These are phyloP conservation scores for Achlya flavicornis DNA, from an alignment of 2,888 invertebrate genomes.

Conservation along the genomic window DNA sequence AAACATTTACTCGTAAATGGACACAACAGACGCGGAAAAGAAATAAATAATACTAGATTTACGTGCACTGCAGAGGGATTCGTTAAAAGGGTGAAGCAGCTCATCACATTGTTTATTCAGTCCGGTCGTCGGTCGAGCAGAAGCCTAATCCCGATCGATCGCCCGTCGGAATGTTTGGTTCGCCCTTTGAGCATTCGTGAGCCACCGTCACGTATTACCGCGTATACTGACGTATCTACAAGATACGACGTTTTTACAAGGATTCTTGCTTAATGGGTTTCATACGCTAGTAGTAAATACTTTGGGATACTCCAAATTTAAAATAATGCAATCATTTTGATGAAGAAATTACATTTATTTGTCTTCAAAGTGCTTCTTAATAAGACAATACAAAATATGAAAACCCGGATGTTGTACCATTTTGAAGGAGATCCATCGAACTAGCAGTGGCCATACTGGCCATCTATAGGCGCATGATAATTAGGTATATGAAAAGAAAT, in stretches of 20 bases:
- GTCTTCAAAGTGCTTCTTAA: too few species aligned
- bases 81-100: slow-evolving; percentile 78
- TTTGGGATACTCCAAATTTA: not conserved
- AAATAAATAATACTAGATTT: slow-evolving; percentile 65
- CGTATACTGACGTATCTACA: slow-evolving; percentile 24
- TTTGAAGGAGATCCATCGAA: too few species aligned
- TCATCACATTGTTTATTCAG: slow-evolving; percentile 82
- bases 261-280: slow-evolving; percentile 45
- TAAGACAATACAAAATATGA: too few species aligned
- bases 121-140: slow-evolving; percentile 61
- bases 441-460: too few species aligned
- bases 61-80: slow-evolving; percentile 64
- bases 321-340: too few species aligned
- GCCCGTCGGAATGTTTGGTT: slow-evolving; percentile 55
- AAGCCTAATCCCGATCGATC: slow-evolving; percentile 76
- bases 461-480: too few species aligned
- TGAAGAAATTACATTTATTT: too few species aligned
- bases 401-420: too few species aligned
- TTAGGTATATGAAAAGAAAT: not conserved
- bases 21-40: slow-evolving; percentile 45
- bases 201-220: slow-evolving; percentile 43
- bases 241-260: slow-evolving; percentile 53
- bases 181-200: slow-evolving; percentile 39
- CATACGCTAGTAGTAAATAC: slow-evolving; percentile 24
- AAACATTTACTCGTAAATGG: slow-evolving; percentile 7